phyloP scores from a whole-genome alignment of 1,140 invertebrate genomes.

The Caerostris extrusa region DNA sequence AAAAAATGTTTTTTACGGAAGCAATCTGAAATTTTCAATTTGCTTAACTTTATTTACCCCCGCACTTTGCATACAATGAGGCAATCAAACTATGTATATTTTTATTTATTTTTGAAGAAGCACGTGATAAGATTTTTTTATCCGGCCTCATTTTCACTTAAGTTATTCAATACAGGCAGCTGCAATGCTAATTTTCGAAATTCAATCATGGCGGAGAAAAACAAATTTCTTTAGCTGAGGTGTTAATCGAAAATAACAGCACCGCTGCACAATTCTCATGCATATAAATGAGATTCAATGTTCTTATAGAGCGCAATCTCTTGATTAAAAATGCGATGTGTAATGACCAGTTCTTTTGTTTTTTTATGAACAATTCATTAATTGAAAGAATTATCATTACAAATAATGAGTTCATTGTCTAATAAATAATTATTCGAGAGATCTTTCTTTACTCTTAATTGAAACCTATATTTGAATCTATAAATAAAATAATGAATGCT shows the following conservation, averaged over 20 bases:
- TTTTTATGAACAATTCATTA: background rate
- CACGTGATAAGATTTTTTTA: background rate
- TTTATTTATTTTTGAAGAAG: background rate
- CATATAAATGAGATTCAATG: conserved; percentile 17
- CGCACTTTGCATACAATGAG: background rate
- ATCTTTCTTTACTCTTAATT: background rate
- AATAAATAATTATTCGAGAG: background rate
- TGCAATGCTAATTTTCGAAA: conserved; percentile 26
- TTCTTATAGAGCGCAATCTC: background rate
- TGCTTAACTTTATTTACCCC: background rate
- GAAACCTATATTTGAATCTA: background rate
- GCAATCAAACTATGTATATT: background rate
- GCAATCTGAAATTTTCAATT: conserved; percentile 15
- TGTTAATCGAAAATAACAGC: background rate
- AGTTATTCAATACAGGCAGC: conserved; percentile 8
- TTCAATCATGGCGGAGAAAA: background rate
- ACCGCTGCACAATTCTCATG: background rate
- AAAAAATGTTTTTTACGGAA: background rate
- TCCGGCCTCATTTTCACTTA: background rate
- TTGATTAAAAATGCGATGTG: background rate
- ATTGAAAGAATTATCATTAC: background rate
- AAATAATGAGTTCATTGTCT: background rate
- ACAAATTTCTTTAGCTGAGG: background rate
- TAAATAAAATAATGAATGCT: background rate
- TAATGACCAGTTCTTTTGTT: background rate